Conservation (phyloP, 2,888 invertebrate species). For the Cheilosia urbana region DNA sequence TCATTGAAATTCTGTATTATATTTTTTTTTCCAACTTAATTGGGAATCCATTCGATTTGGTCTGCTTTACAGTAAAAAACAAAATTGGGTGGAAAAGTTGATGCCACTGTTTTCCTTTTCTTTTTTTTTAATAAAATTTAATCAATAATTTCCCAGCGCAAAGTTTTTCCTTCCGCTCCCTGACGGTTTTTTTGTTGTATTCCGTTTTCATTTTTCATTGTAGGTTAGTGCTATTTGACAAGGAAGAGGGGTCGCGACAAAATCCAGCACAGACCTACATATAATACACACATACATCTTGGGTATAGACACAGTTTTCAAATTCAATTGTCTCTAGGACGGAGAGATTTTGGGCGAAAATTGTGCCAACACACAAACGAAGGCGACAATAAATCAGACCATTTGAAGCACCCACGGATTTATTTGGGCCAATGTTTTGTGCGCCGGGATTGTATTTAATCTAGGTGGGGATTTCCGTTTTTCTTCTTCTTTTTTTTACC, state of each 20-base stretch:
- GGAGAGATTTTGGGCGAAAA: constrained; percentile 30
- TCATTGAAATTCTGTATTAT: background rate
- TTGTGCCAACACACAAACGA: constrained; percentile 35
- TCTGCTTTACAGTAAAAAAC: no score
- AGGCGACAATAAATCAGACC: constrained; percentile 61
- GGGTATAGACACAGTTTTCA: constrained; percentile 18
- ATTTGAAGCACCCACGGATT: constrained; percentile 41
- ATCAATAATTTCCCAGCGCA: constrained; percentile 47
- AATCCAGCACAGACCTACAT: constrained; percentile 28
- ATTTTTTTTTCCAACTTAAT: background rate
- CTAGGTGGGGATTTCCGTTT: background rate
- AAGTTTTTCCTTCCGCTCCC: constrained; percentile 43
- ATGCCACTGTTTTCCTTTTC: background rate
- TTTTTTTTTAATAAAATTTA: constrained; percentile 33
- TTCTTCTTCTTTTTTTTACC: background rate
- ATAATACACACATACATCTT: constrained; percentile 32
- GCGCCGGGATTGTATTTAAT: constrained; percentile 7
- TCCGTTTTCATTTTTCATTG: constrained; percentile 1
- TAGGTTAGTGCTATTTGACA: background rate
- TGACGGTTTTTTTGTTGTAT: background rate
- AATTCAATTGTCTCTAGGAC: constrained; percentile 64
- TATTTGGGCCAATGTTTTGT: constrained; percentile 17
- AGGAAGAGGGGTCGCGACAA: constrained; percentile 12
- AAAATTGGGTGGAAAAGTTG: background rate
- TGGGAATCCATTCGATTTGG: no score